phyloP scores from a whole-genome alignment of 2,888 invertebrate genomes.

The Spatulosminthurus flaviceps region DNA sequence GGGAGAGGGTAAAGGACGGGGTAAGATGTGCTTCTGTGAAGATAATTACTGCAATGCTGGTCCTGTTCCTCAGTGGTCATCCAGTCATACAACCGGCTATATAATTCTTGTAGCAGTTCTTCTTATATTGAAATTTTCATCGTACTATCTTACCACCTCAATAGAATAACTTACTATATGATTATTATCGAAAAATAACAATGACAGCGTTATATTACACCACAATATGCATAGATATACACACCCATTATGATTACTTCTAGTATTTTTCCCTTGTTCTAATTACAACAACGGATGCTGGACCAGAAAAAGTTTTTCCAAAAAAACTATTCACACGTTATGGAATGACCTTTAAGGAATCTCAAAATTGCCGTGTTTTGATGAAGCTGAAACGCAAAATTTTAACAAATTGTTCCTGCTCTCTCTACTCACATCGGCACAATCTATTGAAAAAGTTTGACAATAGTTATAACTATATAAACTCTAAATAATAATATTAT shows the following conservation, averaged over 20 bases:
- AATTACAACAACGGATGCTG: conserved; percentile 6
- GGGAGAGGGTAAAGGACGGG: conserved; percentile 97
- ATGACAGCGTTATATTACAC: background rate
- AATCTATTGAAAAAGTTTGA: too few relatives aligned
- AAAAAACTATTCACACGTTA: background rate
- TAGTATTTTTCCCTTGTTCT: background rate
- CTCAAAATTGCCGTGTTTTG: background rate
- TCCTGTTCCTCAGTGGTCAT: conserved; percentile 43
- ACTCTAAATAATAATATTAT: too few relatives aligned
- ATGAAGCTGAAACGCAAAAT: background rate
- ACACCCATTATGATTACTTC: background rate
- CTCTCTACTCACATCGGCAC: too few relatives aligned
- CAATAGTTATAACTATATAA: too few relatives aligned
- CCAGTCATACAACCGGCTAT: background rate
- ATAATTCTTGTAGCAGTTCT: conserved; percentile 9
- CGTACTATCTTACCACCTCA: background rate
- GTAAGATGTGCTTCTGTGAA: conserved; percentile 98
- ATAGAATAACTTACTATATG: background rate
- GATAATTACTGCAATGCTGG: conserved; percentile 91
- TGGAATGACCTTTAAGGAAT: background rate
- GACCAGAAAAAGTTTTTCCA: background rate
- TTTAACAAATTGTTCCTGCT: too few relatives aligned
- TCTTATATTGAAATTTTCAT: conserved; percentile 14
- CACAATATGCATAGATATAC: background rate
- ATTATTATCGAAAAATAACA: background rate